A percentile compares a stretch with the other conserved stretches of the same genome.
These are phyloP conservation scores for Drosophila nigricruria DNA, from an alignment of 2,888 invertebrate genomes.

Conservation along the genomic window DNA sequence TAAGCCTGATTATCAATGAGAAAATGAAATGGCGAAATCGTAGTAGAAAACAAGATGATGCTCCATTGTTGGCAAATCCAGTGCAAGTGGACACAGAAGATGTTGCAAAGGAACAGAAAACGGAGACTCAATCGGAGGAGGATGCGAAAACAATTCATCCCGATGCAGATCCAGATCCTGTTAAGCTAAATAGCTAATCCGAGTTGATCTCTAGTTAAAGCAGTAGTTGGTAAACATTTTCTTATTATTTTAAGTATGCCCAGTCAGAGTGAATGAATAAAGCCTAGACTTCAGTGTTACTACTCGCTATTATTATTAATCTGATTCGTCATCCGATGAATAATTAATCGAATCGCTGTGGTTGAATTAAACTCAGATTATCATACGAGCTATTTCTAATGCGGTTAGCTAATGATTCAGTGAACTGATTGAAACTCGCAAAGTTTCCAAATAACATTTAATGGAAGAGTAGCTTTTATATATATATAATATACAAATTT, in stretches of 20 bases:
- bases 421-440: constrained; percentile 3
- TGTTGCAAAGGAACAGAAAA: background rate
- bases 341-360: background rate
- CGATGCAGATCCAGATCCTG: too few species aligned
- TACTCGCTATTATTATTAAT: background rate
- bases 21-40: background rate
- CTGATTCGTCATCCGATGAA: constrained; percentile 17
- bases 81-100: background rate
- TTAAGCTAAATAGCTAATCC: background rate
- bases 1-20: background rate
- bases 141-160: background rate
- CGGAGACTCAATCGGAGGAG: background rate
- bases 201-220: background rate
- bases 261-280: constrained; percentile 5
- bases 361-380: background rate
- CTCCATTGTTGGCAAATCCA: background rate
- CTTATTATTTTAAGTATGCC: background rate
- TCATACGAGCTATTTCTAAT: constrained; percentile 4
- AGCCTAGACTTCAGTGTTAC: background rate
- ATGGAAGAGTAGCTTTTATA: background rate
- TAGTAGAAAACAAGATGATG: background rate
- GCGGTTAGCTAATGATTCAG: constrained; percentile 31
- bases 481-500: background rate
- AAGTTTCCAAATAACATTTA: background rate
- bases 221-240: background rate